Conservation (phyloP, 2,113 vertebrate species). For the Condylura cristata region DNA sequence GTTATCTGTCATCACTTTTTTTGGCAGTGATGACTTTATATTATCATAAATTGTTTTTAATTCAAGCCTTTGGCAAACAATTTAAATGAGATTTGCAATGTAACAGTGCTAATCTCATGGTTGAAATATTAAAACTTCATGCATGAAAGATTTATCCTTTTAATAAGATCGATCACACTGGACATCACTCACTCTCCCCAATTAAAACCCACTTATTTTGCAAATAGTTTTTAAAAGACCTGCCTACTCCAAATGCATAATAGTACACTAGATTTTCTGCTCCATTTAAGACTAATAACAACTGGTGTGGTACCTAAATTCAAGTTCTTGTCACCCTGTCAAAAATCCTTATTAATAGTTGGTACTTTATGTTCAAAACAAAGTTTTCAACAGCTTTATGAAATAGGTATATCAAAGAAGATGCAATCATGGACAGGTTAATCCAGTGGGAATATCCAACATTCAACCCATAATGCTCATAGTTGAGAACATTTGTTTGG, state of each 20-base stretch:
- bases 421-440: background rate
- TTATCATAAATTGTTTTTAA: constrained; percentile 62
- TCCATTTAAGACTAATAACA: background rate
- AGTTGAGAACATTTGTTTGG: background rate
- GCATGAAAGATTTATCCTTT: constrained; percentile 64
- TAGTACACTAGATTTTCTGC: constrained; percentile 30
- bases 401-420: background rate
- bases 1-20: background rate
- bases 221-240: constrained; percentile 30
- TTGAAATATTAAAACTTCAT: constrained; percentile 71
- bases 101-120: constrained; percentile 38
- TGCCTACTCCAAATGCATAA: constrained; percentile 37
- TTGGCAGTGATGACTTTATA: constrained; percentile 40
- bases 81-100: constrained; percentile 61
- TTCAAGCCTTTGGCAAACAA: constrained; percentile 66
- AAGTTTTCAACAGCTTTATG: background rate
- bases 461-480: background rate
- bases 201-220: constrained; percentile 60
- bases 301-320: background rate
- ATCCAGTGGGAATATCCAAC: background rate
- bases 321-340: background rate
- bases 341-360: constrained; percentile 10
- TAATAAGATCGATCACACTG: constrained; percentile 54
- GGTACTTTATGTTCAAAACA: background rate
- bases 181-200: constrained; percentile 46